Evolutionary conservation across 2,888 invertebrate species (phyloP), one percentile per base, ranked within the genome.

Genomic region (Drosophila picticornis): DNA sequence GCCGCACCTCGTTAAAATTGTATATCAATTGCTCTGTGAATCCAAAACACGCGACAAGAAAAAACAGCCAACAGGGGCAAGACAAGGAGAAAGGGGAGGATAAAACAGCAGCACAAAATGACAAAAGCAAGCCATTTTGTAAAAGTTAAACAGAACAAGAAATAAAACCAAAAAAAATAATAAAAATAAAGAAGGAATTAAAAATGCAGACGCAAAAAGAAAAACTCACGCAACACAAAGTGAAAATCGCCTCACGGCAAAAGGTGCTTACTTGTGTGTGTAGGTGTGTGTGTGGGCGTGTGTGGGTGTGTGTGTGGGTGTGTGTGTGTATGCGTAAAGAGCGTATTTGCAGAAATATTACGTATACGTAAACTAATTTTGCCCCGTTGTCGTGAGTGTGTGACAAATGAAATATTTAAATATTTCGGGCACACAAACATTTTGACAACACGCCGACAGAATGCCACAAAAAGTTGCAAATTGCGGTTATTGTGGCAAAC

Each of bases 381-480:
- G 13, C 22, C 27, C 34, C 60, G 46, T 31, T 16, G 40, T 66
- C 34, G 52, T 50, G 69, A 70, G 52, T 57, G 76, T 78, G 81
- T 78, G 88, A 88, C 88, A 86, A 85, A 88, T 86, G 77, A 86
- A 86, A 86, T 88, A 90, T 86, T 90, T 88, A 86, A 85, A 86
- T 83, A 85, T 73, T 75, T 88, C 67, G 73, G 84, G 71, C 79
- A 71, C 72, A 77, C 86, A 90, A 90, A 87, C 78, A 87, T 89
- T 85, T 82, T 87, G 88, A 85, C 90, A 78, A 88, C 88, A 76
- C 88, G 83, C 80, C 88, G 86, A 85, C 90, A 88, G 75, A 87
- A 77, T 78, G 86, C 88, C 84, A 80, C 87, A 90, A 83, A 90
- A 90, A 86, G 90, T 87, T 90, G 79, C 87, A 87, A 87, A 86